A percentile compares a stretch with the other conserved stretches of the same genome.
Evolutionary conservation across 1,140 invertebrate genomes (phyloP).

Genomic region (Drosophila pallidifrons): DNA sequence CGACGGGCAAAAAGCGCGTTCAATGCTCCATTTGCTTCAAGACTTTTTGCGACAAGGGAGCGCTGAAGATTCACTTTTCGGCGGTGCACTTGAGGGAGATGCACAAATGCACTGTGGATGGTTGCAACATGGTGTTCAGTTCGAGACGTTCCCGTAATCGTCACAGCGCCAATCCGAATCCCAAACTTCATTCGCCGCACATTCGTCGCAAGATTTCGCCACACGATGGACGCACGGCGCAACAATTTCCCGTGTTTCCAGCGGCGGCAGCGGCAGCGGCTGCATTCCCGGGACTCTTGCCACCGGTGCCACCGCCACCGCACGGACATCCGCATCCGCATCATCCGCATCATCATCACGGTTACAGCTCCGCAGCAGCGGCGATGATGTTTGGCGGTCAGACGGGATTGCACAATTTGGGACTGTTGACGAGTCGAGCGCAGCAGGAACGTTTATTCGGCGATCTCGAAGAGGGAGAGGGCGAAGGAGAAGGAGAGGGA

Average conservation of each 20-base stretch:
- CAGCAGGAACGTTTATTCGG: conserved; percentile 43
- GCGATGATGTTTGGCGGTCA: conserved; percentile 61
- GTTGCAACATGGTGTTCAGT: conserved; percentile 93
- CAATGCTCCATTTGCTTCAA: conserved; percentile 99
- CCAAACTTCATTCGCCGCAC: conserved; percentile 98
- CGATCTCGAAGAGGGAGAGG: conserved; percentile 30
- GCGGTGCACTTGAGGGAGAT: conserved; percentile 94
- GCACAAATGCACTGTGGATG: conserved; percentile 92
- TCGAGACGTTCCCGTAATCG: conserved; percentile 90
- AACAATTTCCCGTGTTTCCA: conserved; percentile 90
- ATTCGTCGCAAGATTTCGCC: conserved; percentile 95
- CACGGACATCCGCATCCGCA: conserved; percentile 39
- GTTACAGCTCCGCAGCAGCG: conserved; percentile 50
- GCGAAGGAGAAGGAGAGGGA: conserved; percentile 56
- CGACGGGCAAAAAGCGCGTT: conserved; percentile 97
- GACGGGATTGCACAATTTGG: conserved; percentile 47
- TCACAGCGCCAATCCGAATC: conserved; percentile 98
- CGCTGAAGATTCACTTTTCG: conserved; percentile 99
- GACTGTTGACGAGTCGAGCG: conserved; percentile 51
- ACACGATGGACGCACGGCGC: conserved; percentile 95
- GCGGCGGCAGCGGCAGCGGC: conserved; percentile 75
- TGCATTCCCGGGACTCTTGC: conserved; percentile 85
- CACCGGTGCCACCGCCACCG: conserved; percentile 85
- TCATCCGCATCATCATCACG: conserved; percentile 40
- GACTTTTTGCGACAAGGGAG: conserved; percentile 99